A percentile compares a stretch with the other conserved stretches of the same genome.
Evolutionary conservation across 2,113 vertebrate genomes (phyloP).

Genomic region (Romanogobio albipinnatus): DNA sequence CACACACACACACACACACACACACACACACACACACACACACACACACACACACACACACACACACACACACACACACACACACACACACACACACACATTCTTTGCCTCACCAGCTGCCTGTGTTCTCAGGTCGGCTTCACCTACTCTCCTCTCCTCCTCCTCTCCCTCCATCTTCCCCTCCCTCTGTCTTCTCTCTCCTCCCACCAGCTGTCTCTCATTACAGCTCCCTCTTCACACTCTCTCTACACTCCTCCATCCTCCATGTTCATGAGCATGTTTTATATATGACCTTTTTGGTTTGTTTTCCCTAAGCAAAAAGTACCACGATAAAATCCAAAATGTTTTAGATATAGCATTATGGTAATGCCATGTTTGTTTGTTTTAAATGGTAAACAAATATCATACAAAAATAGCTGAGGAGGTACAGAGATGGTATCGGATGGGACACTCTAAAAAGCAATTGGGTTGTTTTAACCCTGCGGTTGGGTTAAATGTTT

Average conservation of each 20-base stretch:
- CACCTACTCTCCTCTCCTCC: constrained; percentile 4
- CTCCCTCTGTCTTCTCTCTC: constrained; percentile 7
- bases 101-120: background rate
- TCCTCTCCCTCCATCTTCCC: background rate
- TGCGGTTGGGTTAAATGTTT: too few relatives aligned
- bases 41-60: too few relatives aligned
- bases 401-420: too few relatives aligned
- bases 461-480: too few relatives aligned
- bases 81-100: too few relatives aligned
- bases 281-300: background rate
- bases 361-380: background rate
- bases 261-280: background rate
- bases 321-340: too few relatives aligned
- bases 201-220: constrained; percentile 35
- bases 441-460: too few relatives aligned
- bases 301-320: background rate
- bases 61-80: too few relatives aligned
- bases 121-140: background rate
- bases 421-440: too few relatives aligned
- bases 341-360: background rate
- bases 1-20: too few relatives aligned
- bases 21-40: too few relatives aligned
- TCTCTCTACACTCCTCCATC: background rate
- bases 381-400: too few relatives aligned
- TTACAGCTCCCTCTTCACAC: constrained; percentile 1